These are phyloP conservation scores for Chrysina gloriosa DNA, from an alignment of 2,888 invertebrate species.

Conservation along the genomic window DNA sequence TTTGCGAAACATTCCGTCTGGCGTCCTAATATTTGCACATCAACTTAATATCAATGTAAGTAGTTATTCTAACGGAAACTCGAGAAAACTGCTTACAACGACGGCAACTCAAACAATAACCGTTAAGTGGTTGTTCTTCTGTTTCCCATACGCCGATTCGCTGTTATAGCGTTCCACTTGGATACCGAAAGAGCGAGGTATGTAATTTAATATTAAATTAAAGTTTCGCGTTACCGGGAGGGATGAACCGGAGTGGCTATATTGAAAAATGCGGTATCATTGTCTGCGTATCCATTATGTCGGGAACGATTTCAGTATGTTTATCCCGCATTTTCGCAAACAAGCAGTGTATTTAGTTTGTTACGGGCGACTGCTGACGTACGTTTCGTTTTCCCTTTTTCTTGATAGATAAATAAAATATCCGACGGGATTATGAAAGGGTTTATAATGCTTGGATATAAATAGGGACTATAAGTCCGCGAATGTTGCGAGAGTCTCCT, in stretches of 20 bases:
- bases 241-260: background rate
- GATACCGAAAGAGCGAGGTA: background rate
- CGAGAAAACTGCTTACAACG: constrained; percentile 26
- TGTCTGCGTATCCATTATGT: constrained; percentile 10
- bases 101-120: constrained; percentile 25
- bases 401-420: no score
- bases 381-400: no score
- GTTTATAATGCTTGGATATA: no score
- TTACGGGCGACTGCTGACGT: no score
- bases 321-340: constrained; percentile 12
- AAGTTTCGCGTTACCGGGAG: constrained; percentile 6
- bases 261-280: constrained; percentile 17
- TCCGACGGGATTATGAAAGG: no score
- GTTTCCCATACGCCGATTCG: background rate
- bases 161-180: background rate
- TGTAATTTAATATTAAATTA: constrained; percentile 26
- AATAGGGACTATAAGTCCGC: no score
- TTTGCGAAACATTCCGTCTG: background rate
- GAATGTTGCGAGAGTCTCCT: no score
- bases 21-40: constrained; percentile 20
- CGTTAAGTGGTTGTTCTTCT: constrained; percentile 25
- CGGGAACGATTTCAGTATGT: background rate
- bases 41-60: constrained; percentile 34
- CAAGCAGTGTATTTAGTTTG: background rate
- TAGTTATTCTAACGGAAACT: constrained; percentile 34